Evolutionary conservation across 2,888 invertebrate genomes (phyloP).

Genomic region (Stratiomys singularior): DNA sequence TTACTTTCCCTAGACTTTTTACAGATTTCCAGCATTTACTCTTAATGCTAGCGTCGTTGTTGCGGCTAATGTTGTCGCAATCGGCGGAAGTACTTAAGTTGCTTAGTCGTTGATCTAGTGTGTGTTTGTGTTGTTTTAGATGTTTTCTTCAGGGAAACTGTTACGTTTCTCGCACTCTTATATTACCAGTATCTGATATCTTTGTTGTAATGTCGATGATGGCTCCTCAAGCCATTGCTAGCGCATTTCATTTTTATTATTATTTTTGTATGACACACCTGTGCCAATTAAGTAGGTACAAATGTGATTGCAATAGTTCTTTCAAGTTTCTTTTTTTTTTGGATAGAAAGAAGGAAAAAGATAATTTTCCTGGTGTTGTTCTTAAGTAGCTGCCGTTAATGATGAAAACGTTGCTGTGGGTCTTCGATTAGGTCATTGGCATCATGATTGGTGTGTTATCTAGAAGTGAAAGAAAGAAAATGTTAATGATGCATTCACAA

Average conservation of each 20-base stretch:
- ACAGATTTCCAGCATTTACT: constrained; percentile 23
- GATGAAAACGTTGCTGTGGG: constrained; percentile 21
- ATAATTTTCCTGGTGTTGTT: neutral
- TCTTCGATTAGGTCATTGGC: constrained; percentile 17
- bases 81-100: constrained; percentile 36
- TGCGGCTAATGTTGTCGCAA: constrained; percentile 29
- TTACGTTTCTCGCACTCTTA: neutral
- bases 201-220: neutral
- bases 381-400: constrained; percentile 23
- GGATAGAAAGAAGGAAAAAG: no score
- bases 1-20: constrained; percentile 40
- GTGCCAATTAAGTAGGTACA: constrained; percentile 11
- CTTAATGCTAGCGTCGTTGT: neutral
- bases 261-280: neutral
- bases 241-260: constrained; percentile 28
- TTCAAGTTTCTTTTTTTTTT: no score
- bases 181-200: constrained; percentile 25
- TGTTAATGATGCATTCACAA: no score
- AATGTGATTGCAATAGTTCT: constrained; percentile 1
- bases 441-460: constrained; percentile 13
- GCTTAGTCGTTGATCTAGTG: constrained; percentile 1
- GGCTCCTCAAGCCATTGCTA: constrained; percentile 29
- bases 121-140: neutral
- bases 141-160: neutral
- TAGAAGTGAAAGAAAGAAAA: neutral